Evolutionary conservation across 2,113 vertebrate species (phyloP).

Genomic region (Nothoprocta perdicaria): DNA sequence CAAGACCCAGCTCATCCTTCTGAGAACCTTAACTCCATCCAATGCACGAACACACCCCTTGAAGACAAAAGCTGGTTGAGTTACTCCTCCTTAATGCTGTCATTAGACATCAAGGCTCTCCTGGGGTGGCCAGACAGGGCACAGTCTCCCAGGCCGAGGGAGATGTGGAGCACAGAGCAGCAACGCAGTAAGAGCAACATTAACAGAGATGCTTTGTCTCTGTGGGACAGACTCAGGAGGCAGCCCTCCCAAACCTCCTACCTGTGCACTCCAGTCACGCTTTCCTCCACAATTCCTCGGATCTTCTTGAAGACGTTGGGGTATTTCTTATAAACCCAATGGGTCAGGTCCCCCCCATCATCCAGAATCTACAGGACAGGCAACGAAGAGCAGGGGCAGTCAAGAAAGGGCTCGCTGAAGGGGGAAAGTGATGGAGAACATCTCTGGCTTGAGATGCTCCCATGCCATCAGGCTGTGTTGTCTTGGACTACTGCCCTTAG

Average conservation of each 20-base stretch:
- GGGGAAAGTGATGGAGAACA: not conserved
- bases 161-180: not conserved
- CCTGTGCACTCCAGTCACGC: constrained; percentile 98
- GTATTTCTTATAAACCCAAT: constrained; percentile 99
- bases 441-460: not conserved
- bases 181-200: not conserved
- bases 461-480: rapidly evolving
- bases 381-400: constrained; percentile 65
- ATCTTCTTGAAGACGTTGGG: constrained; percentile 97
- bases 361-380: constrained; percentile 89
- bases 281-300: constrained; percentile 97
- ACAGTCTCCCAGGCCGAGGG: too few relatives aligned
- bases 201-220: not conserved
- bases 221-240: not conserved
- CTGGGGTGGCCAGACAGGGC: too few relatives aligned
- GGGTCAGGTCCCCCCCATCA: constrained; percentile 96
- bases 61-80: too few relatives aligned
- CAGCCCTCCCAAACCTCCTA: constrained; percentile 45
- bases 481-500: not conserved
- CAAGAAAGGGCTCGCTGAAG: not conserved
- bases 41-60: too few relatives aligned
- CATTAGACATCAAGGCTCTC: too few relatives aligned
- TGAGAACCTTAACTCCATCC: too few relatives aligned
- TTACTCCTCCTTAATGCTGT: too few relatives aligned
- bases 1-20: too few relatives aligned